phyloP scores from a whole-genome alignment of 1,140 invertebrate species.

The Ptiloglossa arizonensis region DNA sequence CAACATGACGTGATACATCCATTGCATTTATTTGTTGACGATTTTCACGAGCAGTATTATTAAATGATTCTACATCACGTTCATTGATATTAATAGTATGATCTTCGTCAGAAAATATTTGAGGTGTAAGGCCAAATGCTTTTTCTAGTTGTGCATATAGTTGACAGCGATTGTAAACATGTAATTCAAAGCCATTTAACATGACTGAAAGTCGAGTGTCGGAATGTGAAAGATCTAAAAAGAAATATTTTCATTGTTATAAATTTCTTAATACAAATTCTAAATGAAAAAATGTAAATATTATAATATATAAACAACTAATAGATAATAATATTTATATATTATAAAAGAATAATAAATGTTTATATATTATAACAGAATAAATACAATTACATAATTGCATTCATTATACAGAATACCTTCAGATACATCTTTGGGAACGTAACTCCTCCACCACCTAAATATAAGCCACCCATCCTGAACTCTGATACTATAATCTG shows the following conservation, averaged over 20 bases:
- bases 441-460: slow-evolving; percentile 97
- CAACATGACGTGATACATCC: slow-evolving; percentile 77
- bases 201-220: slow-evolving; percentile 96
- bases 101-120: slow-evolving; percentile 86
- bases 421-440: slow-evolving; percentile 96
- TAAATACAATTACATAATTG: background rate
- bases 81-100: slow-evolving; percentile 72
- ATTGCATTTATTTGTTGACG: slow-evolving; percentile 87
- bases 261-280: background rate
- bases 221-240: slow-evolving; percentile 96
- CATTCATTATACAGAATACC: slow-evolving; percentile 82
- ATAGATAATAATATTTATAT: background rate
- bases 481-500: slow-evolving; percentile 95
- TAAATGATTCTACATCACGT: slow-evolving; percentile 79
- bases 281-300: background rate
- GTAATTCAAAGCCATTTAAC: slow-evolving; percentile 97
- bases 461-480: slow-evolving; percentile 99
- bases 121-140: slow-evolving; percentile 91
- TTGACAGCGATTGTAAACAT: slow-evolving; percentile 96
- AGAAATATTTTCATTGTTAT: slow-evolving; percentile 29
- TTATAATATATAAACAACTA: background rate
- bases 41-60: slow-evolving; percentile 81
- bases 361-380: too few relatives aligned
- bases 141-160: slow-evolving; percentile 95
- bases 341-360: background rate